phyloP scores from a whole-genome alignment of 2,888 invertebrate genomes.

The Eueremaeus valkanovi region DNA sequence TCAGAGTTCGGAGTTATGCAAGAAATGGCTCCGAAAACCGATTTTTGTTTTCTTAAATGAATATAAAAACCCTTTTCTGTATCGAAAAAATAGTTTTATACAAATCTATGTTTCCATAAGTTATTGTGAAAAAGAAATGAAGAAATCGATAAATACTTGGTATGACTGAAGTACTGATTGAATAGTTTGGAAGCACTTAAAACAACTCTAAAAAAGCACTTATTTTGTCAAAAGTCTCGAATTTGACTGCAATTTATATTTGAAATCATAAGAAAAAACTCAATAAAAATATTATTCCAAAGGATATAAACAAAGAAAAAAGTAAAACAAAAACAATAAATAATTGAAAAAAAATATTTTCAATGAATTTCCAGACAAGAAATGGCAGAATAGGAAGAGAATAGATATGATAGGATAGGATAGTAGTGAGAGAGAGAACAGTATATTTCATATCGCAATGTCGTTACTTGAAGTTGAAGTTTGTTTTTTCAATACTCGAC shows the following conservation, averaged over 20 bases:
- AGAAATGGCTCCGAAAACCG: not conserved
- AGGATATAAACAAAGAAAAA: not conserved
- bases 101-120: not conserved
- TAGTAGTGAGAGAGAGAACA: not conserved
- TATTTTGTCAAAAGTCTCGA: not conserved
- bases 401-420: not conserved
- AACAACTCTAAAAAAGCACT: not conserved
- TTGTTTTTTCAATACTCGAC: not conserved
- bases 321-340: not conserved
- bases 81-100: not conserved
- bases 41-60: not conserved
- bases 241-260: not conserved
- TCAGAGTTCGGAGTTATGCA: not conserved
- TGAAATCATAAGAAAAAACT: not conserved
- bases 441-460: not conserved
- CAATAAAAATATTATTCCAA: not conserved
- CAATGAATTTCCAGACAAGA: not conserved
- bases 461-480: not conserved
- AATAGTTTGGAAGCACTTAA: not conserved
- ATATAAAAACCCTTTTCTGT: not conserved
- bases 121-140: no score
- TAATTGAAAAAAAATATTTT: not conserved
- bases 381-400: not conserved
- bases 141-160: not conserved
- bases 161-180: not conserved